A percentile compares a stretch with the other conserved stretches of the same genome.
These are phyloP conservation scores for Amphiura filiformis DNA, from an alignment of 35 echinoderm and acorn worm species.

Conservation along the genomic window DNA sequence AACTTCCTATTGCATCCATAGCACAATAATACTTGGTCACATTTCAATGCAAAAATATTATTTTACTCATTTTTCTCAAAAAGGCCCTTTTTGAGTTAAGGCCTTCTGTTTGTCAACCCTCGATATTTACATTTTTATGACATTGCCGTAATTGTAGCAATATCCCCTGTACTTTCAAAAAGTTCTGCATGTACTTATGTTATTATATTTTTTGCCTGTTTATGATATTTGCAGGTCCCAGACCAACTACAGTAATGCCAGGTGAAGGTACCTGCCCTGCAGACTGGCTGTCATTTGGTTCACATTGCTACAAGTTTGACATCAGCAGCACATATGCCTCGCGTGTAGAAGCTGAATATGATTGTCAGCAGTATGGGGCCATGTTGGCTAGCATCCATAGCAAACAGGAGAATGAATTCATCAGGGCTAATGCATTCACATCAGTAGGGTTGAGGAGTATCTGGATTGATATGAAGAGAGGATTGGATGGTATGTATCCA, in stretches of 20 bases:
- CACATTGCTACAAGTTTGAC: slow-evolving; percentile 63
- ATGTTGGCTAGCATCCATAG: too few relatives aligned
- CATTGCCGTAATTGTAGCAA: too few relatives aligned
- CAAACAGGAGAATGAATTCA: slow-evolving; percentile 88
- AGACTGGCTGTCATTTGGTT: slow-evolving; percentile 58
- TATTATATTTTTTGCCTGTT: not conserved
- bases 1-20: too few relatives aligned
- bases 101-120: too few relatives aligned
- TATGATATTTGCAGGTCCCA: not conserved
- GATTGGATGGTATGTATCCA: slow-evolving; percentile 18
- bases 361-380: slow-evolving; percentile 47
- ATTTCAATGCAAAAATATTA: too few relatives aligned
- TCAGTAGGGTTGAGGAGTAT: not conserved
- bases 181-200: too few relatives aligned
- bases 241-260: slow-evolving; percentile 52
- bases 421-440: slow-evolving; percentile 5
- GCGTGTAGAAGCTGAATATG: slow-evolving; percentile 58
- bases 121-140: too few relatives aligned
- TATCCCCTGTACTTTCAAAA: too few relatives aligned
- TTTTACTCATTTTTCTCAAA: too few relatives aligned
- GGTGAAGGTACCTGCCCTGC: slow-evolving; percentile 55
- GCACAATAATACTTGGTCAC: too few relatives aligned
- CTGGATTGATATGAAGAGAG: slow-evolving; percentile 38
- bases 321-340: slow-evolving; percentile 24
- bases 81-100: too few relatives aligned